Evolutionary conservation across 2,113 vertebrate species (phyloP).

Genomic region (Leucosticte australis): DNA sequence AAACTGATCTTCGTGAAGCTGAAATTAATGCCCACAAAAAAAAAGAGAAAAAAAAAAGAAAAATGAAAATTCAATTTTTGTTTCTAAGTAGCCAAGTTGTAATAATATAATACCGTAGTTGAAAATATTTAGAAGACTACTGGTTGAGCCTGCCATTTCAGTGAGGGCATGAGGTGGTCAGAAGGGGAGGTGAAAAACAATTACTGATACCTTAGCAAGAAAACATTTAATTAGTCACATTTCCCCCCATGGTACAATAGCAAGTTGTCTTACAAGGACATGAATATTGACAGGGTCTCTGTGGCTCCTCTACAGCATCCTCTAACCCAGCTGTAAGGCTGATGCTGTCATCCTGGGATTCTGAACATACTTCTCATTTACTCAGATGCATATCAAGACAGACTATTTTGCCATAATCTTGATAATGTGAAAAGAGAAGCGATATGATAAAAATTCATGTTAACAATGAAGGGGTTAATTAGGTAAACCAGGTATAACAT

Average conservation of each 20-base stretch:
- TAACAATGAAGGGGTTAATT: background rate
- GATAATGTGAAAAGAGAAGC: background rate
- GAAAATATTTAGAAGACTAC: conserved; percentile 4
- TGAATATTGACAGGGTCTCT: background rate
- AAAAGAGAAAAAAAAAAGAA: background rate
- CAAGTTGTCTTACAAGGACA: background rate
- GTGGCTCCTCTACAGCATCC: background rate
- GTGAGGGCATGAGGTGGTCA: fast-evolving
- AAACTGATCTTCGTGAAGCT: background rate
- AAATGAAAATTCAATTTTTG: background rate
- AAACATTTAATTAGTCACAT: background rate
- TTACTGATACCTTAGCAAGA: background rate
- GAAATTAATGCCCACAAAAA: conserved; percentile 18
- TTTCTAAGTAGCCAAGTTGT: background rate
- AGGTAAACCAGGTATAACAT: background rate
- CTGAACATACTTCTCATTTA: background rate
- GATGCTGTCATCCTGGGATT: background rate
- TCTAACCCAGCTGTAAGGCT: background rate
- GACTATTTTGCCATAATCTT: background rate
- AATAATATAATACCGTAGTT: background rate
- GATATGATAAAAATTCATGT: background rate
- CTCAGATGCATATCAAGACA: background rate
- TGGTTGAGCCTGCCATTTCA: background rate
- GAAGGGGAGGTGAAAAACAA: background rate
- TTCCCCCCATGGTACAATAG: background rate